Percentiles rank a stretch among this genome's conserved stretches.
These are phyloP conservation scores for Ceratotherium simum DNA, from an alignment of 2,113 vertebrate species.

Conservation along the genomic window DNA sequence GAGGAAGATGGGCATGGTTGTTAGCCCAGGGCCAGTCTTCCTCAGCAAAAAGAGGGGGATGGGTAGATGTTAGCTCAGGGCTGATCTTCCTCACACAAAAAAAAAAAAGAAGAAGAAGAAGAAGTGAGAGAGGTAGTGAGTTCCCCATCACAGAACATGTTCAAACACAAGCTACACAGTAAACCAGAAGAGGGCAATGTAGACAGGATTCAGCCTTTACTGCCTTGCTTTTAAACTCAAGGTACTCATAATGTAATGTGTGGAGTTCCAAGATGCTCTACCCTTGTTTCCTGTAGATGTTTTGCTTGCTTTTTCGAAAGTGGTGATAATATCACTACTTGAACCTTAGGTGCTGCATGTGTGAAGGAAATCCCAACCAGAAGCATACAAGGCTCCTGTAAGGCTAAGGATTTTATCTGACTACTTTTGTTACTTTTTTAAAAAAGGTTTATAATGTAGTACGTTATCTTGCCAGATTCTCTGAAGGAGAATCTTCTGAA, in stretches of 20 bases:
- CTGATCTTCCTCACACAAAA: no score
- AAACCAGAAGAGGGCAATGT: background rate
- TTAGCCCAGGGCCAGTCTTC: no score
- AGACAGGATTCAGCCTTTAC: background rate
- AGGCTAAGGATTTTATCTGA: constrained; percentile 49
- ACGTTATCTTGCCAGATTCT: constrained; percentile 36
- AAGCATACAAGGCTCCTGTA: background rate
- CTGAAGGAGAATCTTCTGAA: constrained; percentile 51
- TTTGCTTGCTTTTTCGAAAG: background rate
- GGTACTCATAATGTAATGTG: background rate
- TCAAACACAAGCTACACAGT: background rate
- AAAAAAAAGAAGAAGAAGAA: background rate
- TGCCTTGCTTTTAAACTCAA: background rate
- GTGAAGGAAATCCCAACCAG: constrained; percentile 20
- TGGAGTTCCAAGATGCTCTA: background rate
- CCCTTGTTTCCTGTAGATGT: background rate
- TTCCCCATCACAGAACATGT: background rate
- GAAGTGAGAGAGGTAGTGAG: background rate
- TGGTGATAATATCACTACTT: background rate
- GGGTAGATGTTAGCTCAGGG: no score
- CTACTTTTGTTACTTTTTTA: background rate
- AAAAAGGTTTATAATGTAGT: background rate
- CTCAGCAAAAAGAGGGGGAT: no score
- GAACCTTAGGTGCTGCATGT: background rate
- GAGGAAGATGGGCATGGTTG: no score